Percentiles rank a stretch among this genome's conserved stretches.
Conservation (phyloP, 2,888 invertebrate species). For the Himalopsyche tibetana region DNA sequence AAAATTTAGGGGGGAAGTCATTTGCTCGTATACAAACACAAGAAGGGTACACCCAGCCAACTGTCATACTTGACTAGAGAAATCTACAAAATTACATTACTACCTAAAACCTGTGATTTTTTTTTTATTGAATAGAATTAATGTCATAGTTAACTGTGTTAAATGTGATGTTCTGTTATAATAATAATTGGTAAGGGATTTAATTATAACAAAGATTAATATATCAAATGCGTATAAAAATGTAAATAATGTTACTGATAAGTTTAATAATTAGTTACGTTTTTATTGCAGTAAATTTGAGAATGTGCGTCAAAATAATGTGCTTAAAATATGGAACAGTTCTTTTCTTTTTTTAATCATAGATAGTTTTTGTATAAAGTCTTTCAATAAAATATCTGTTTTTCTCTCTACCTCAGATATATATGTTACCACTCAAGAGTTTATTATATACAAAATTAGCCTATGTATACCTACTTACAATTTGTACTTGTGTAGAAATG, state of each 20-base stretch:
- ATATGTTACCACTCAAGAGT: slow-evolving; percentile 34
- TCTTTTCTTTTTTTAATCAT: slow-evolving; percentile 38
- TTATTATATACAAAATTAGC: slow-evolving; percentile 34
- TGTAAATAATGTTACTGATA: slow-evolving; percentile 54
- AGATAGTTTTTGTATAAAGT: slow-evolving; percentile 19
- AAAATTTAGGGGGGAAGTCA: slow-evolving; percentile 36
- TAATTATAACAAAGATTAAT: slow-evolving; percentile 53
- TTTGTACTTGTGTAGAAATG: slow-evolving; percentile 26
- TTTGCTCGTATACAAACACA: slow-evolving; percentile 5
- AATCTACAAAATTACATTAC: slow-evolving; percentile 41
- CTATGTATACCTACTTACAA: slow-evolving; percentile 26
- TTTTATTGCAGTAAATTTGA: slow-evolving; percentile 40
- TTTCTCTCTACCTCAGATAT: slow-evolving; percentile 34
- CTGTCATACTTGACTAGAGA: slow-evolving; percentile 10
- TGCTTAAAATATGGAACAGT: slow-evolving; percentile 44
- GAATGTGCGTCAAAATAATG: slow-evolving; percentile 49
- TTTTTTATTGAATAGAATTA: slow-evolving; percentile 41
- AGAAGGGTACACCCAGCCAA: not conserved
- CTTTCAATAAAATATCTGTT: slow-evolving; percentile 24
- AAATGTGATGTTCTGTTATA: slow-evolving; percentile 51
- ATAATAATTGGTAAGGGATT: slow-evolving; percentile 47
- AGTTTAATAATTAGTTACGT: slow-evolving; percentile 45
- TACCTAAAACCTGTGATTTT: slow-evolving; percentile 32
- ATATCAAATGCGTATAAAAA: slow-evolving; percentile 58
- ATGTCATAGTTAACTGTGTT: slow-evolving; percentile 52